Conservation (phyloP, 2,113 vertebrate genomes). For the Tachycineta bicolor region DNA sequence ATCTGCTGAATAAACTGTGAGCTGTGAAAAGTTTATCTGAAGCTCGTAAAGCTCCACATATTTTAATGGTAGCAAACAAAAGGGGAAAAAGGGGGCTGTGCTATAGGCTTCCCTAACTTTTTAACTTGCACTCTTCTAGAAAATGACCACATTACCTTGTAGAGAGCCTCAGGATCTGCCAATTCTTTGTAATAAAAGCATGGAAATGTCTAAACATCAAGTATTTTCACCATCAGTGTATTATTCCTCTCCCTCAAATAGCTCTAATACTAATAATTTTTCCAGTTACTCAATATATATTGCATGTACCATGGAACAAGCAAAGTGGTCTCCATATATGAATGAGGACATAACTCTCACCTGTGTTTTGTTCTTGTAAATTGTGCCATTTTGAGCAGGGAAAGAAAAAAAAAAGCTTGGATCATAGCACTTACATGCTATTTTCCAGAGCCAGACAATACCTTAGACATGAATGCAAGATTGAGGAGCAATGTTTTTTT, state of each 20-base stretch:
- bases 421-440: rapidly evolving
- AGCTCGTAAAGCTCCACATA: neutral
- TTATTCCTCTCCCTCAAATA: neutral
- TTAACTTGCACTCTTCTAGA: neutral
- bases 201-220: neutral
- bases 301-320: neutral
- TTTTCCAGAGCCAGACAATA: neutral
- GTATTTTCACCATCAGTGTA: neutral
- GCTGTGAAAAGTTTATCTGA: neutral
- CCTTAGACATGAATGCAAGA: neutral
- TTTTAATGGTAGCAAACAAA: neutral
- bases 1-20: neutral
- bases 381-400: neutral
- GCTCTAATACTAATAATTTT: neutral
- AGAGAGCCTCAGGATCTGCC: neutral
- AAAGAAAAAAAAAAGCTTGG: neutral
- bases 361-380: neutral
- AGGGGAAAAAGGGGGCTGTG: rapidly evolving
- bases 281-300: neutral
- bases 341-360: neutral
- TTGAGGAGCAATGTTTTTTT: neutral
- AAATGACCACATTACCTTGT: neutral
- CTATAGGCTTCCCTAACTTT: neutral
- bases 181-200: neutral
- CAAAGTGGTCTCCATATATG: neutral